Percentiles rank a stretch among this genome's conserved stretches.
Evolutionary conservation across 2,888 invertebrate genomes (phyloP).

Genomic region (Drosophila kanekoi): DNA sequence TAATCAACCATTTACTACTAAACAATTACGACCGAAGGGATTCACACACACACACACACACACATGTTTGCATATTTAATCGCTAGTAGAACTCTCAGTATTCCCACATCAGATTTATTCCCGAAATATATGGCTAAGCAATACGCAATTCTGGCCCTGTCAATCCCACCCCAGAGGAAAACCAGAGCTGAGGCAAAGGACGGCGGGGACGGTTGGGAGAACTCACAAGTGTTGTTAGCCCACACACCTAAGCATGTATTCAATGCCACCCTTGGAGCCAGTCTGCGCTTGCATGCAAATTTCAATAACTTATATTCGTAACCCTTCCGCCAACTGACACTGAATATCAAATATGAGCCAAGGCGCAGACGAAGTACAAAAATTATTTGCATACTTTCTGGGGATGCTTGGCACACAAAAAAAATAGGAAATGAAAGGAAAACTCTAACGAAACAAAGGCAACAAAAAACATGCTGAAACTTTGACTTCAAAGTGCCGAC

Average conservation of each 20-base stretch:
- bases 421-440: slow-evolving; percentile 2
- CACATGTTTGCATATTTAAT: slow-evolving; percentile 5
- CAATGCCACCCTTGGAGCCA: slow-evolving; percentile 26
- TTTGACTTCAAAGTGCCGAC: not conserved
- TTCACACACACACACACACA: not conserved
- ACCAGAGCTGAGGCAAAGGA: not conserved
- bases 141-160: slow-evolving; percentile 52
- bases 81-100: slow-evolving; percentile 11
- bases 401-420: slow-evolving; percentile 64
- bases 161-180: slow-evolving; percentile 12
- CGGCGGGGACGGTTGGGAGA: not conserved
- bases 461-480: not conserved
- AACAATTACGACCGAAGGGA: slow-evolving; percentile 58
- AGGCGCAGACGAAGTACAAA: slow-evolving; percentile 57
- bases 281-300: slow-evolving; percentile 69
- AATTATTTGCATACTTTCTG: slow-evolving; percentile 79
- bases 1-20: slow-evolving; percentile 39
- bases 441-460: slow-evolving; percentile 34
- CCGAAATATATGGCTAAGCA: slow-evolving; percentile 61
- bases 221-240: slow-evolving; percentile 51
- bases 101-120: slow-evolving; percentile 48
- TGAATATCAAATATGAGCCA: slow-evolving; percentile 77
- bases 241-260: not conserved
- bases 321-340: slow-evolving; percentile 78
- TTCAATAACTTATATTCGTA: slow-evolving; percentile 78